A percentile compares a stretch with the other conserved stretches of the same genome.
These are phyloP conservation scores for Catostomus latipinnis DNA, from an alignment of 2,797 vertebrate species.

Conservation along the genomic window DNA sequence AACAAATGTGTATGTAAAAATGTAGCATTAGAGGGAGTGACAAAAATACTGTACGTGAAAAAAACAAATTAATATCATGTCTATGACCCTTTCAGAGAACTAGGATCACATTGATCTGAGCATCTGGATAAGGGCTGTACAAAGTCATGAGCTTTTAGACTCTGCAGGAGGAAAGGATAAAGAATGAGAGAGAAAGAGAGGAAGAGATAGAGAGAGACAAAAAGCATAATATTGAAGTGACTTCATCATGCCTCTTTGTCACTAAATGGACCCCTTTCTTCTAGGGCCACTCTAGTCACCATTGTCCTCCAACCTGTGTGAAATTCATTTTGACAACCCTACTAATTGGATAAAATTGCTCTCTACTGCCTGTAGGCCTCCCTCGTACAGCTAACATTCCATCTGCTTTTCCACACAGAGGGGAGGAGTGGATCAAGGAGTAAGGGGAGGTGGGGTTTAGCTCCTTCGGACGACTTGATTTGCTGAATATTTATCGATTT, in stretches of 20 bases:
- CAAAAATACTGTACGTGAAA: slow-evolving; percentile 6
- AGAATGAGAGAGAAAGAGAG: slow-evolving; percentile 21
- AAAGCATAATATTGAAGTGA: slow-evolving; percentile 62
- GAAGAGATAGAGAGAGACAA: slow-evolving; percentile 28
- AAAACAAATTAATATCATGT: not conserved
- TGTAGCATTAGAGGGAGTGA: not conserved
- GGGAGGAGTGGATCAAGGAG: slow-evolving; percentile 47
- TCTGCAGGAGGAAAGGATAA: slow-evolving; percentile 10
- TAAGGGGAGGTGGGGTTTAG: slow-evolving; percentile 62
- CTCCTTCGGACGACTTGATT: slow-evolving; percentile 74
- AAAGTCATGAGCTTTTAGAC: slow-evolving; percentile 36
- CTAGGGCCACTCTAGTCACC: slow-evolving; percentile 69
- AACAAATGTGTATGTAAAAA: slow-evolving; percentile 9
- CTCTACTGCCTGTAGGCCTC: slow-evolving; percentile 77
- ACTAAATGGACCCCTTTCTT: slow-evolving; percentile 70
- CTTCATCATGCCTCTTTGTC: slow-evolving; percentile 79
- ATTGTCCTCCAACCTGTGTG: slow-evolving; percentile 76
- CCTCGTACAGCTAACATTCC: slow-evolving; percentile 87
- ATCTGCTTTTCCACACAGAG: slow-evolving; percentile 81
- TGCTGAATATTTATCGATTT: slow-evolving; percentile 89
- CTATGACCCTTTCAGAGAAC: slow-evolving; percentile 16
- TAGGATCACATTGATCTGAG: slow-evolving; percentile 41
- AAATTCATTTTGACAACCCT: slow-evolving; percentile 99
- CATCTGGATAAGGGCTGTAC: slow-evolving; percentile 37
- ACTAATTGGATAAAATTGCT: slow-evolving; percentile 97